Base-by-base conservation (phyloP, 2,797 vertebrate species). In the Distichodus sexfasciatus region DNA sequence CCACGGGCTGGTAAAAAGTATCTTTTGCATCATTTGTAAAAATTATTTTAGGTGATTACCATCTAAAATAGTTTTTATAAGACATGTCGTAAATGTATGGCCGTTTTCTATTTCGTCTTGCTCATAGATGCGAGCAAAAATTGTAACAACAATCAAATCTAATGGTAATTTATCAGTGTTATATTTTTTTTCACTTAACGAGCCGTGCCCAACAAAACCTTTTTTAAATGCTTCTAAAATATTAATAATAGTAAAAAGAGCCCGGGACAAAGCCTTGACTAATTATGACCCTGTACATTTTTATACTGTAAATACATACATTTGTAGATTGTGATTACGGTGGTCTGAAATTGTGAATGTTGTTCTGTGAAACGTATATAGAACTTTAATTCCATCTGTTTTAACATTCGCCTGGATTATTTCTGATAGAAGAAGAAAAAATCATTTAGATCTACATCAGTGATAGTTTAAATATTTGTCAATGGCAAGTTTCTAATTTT, bases 261-360 rank as follows among this genome's bases (percentile, higher is more conserved):
- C 86, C n/a, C 77, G 85, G 60, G 83, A 68, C 71, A 78, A 10
- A 81, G 79, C 35, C 67, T 78, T 76, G 86, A 86, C 82, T 82
- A 71, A 77, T 59, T 66, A 72, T 73, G 76, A 87, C 73, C 81
- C n/a, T 95, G 93, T 95, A 93, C 90, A 92, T 94, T 94, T 89
- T 89, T 89, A 88, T 93, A 89, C 92, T 95, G 95, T 97, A 94
- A 94, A 92, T 94, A 93, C 61, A 77, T 74, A 79, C 88, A 88
- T 91, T 88, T 87, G 90, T 92, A 93, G 92, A 90, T 94, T 94
- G 94, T 97, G 94, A 90, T 92, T 92, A 91, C 90, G 91, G 87
- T 95, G 94, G 94, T 99, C 92, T 95, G 90, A 92, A 57, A 91
- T 95, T 95, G 97, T 99, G 96, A 94, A 90, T 96, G 93, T 96